A percentile compares a stretch with the other conserved stretches of the same genome.
These are phyloP conservation scores for Urosaurus nigricauda DNA, from an alignment of 2,797 vertebrate genomes.

Conservation along the genomic window DNA sequence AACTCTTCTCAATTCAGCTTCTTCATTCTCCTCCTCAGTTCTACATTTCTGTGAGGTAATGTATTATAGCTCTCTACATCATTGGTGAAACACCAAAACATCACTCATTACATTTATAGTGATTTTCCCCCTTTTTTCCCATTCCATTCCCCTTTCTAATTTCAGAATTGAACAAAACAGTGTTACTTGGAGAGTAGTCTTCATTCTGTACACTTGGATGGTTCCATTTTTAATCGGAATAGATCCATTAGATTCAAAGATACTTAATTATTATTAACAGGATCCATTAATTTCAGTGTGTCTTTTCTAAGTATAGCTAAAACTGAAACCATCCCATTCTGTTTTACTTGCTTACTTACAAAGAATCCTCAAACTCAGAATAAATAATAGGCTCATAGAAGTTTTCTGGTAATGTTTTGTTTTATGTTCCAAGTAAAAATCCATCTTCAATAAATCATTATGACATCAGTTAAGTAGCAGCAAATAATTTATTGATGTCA, in stretches of 20 bases:
- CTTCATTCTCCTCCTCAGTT: conserved; percentile 91
- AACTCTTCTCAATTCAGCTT: conserved; percentile 87
- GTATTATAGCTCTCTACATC: not conserved
- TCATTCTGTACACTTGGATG: not conserved
- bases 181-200: not conserved
- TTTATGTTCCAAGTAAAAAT: not conserved
- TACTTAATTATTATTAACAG: not conserved
- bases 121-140: not conserved
- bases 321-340: not conserved
- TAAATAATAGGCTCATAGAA: not conserved
- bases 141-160: not conserved
- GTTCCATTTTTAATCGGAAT: not conserved
- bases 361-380: not conserved
- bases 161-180: not conserved
- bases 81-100: not conserved
- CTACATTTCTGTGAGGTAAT: conserved; percentile 94
- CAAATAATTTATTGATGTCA: not conserved
- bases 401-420: not conserved
- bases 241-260: not conserved
- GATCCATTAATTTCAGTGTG: not conserved
- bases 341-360: not conserved
- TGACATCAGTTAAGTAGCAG: not conserved
- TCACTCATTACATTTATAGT: not conserved
- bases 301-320: not conserved
- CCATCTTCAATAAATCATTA: not conserved